Percentiles rank a stretch among this genome's conserved stretches.
Evolutionary conservation across 2,888 invertebrate genomes (phyloP).

Genomic region (Stenichneumon culpator): DNA sequence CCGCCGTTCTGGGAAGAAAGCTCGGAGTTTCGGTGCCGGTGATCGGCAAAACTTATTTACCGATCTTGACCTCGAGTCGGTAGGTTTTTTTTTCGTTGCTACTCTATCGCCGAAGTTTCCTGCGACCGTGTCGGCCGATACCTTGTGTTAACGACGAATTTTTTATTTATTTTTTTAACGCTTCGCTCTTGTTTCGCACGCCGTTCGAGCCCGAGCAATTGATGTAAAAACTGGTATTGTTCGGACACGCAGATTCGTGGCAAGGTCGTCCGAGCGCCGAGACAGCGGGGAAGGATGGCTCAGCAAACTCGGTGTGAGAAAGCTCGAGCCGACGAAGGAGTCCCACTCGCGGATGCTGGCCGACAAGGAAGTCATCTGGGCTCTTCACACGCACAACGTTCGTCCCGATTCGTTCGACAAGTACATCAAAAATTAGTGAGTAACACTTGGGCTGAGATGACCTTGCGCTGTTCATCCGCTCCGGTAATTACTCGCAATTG

Average conservation of each 20-base stretch:
- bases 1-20: constrained; percentile 81
- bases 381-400: constrained; percentile 97
- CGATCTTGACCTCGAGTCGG: constrained; percentile 75
- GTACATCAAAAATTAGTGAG: constrained; percentile 97
- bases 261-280: constrained; percentile 81
- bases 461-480: constrained; percentile 31
- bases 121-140: neutral
- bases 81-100: constrained; percentile 54
- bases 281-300: constrained; percentile 92
- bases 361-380: constrained; percentile 98
- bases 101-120: neutral
- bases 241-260: constrained; percentile 77
- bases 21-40: constrained; percentile 77
- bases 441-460: constrained; percentile 73
- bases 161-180: neutral
- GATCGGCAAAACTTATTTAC: constrained; percentile 77
- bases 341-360: constrained; percentile 98
- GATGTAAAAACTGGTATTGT: neutral
- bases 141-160: neutral
- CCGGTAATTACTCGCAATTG: constrained; percentile 35
- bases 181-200: neutral
- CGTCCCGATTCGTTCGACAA: constrained; percentile 94
- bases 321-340: constrained; percentile 97
- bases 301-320: constrained; percentile 94
- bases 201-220: neutral